Conservation (phyloP, 2,888 invertebrate species). For the Euzetes globulus region DNA sequence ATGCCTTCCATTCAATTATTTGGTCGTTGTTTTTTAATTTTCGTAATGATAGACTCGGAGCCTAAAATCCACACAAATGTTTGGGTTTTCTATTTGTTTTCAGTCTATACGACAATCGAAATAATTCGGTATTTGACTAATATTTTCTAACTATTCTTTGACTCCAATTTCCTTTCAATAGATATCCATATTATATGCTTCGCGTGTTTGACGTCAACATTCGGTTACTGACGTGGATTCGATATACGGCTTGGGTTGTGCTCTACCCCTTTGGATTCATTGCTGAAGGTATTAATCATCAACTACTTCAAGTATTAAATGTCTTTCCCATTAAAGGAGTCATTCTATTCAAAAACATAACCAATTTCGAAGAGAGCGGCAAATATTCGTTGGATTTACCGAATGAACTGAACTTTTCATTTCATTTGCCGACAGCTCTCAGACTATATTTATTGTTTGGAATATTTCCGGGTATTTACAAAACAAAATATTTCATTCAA, state of each 20-base stretch:
- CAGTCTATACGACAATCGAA: conserved; percentile 74
- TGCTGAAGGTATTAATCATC: conserved; percentile 60
- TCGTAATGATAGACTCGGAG: conserved; percentile 74
- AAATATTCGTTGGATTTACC: conserved; percentile 68
- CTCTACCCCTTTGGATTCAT: conserved; percentile 83
- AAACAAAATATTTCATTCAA: background rate
- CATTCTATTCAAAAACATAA: conserved; percentile 61
- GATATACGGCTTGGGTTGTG: conserved; percentile 88
- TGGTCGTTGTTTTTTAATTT: conserved; percentile 69
- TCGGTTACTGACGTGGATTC: conserved; percentile 73
- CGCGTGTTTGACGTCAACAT: conserved; percentile 67
- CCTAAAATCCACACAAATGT: conserved; percentile 77
- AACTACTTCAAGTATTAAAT: conserved; percentile 8
- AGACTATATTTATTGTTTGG: conserved; percentile 67
- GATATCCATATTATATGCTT: conserved; percentile 86
- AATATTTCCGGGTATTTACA: conserved; percentile 59
- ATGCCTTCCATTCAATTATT: conserved; percentile 68
- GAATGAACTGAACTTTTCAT: conserved; percentile 74
- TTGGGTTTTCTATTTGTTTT: conserved; percentile 76
- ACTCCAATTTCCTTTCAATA: conserved; percentile 46
- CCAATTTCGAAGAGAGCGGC: conserved; percentile 76
- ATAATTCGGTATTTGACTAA: conserved; percentile 60
- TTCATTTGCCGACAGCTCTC: conserved; percentile 73
- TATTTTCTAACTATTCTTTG: conserved; percentile 30
- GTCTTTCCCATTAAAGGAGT: conserved; percentile 45